These are phyloP conservation scores for Tinea semifulvella DNA, from an alignment of 2,888 invertebrate genomes.

Conservation along the genomic window DNA sequence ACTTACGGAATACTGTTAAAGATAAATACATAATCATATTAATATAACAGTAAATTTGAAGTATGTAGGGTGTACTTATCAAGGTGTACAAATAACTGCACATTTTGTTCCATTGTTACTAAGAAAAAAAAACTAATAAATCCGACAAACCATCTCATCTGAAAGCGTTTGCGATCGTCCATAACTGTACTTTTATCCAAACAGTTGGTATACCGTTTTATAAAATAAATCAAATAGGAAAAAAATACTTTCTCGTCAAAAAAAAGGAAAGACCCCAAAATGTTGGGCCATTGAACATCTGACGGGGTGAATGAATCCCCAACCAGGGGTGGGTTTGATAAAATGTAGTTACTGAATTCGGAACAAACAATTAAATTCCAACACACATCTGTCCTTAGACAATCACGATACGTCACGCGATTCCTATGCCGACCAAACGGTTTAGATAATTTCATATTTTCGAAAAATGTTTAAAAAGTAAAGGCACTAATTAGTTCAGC, in stretches of 20 bases:
- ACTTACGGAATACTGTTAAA: too few relatives aligned
- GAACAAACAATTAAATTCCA: conserved; percentile 61
- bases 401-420: conserved; percentile 67
- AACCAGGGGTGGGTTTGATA: conserved; percentile 26
- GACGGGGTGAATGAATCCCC: conserved; percentile 62
- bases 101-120: too few relatives aligned
- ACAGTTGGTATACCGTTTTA: conserved; percentile 1
- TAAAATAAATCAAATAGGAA: conserved; percentile 34
- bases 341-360: conserved; percentile 49
- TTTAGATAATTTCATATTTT: conserved; percentile 36
- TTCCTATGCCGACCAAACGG: conserved; percentile 25
- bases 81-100: not conserved
- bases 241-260: conserved; percentile 46
- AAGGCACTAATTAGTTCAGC: too few relatives aligned
- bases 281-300: conserved; percentile 57
- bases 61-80: too few relatives aligned
- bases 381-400: conserved; percentile 66
- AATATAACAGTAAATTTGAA: too few relatives aligned
- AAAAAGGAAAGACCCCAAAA: conserved; percentile 35
- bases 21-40: too few relatives aligned
- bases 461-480: too few relatives aligned
- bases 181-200: not conserved
- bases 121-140: too few relatives aligned
- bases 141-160: too few relatives aligned
- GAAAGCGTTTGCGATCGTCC: too few relatives aligned